Base-by-base conservation (phyloP, 2,888 invertebrate genomes). In the Autographa gamma region DNA sequence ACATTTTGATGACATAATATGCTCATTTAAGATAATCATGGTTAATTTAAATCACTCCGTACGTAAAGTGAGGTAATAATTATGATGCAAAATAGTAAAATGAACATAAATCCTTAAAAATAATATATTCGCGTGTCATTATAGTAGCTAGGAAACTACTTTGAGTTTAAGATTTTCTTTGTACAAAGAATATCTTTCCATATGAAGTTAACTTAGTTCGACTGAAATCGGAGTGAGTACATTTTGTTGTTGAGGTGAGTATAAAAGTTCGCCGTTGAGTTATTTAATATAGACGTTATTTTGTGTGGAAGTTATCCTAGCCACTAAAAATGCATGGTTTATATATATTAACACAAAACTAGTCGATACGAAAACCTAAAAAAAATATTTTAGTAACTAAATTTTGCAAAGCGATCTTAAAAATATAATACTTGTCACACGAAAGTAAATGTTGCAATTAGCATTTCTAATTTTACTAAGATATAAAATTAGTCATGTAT, bases 311-410 rank as follows among this genome's bases (percentile, higher is more conserved):
- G 19, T 19, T 56, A 25, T 13, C 25, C 54, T 25, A 56, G 19
- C 54, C 13, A 56, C 54, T 56, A 25, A 11, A 56, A 25, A 56
- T 56, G 19, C 54, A 56, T 25, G 71, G 74, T 74, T 81, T 54
- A 54, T 18, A 54, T 3, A 11, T 18, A 76, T 81, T 77, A 79
- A 82, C 76, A 77, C 73, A 74, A 82, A 80, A 79, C 83, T 88
- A 85, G 86, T 87, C 84, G 79, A 84, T 63, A 68, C 71, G 77
- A 79, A 81, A 85, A 83, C 73, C 66, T 64, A 76, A 76, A 77
- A 82, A 84, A 77, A 82, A 79, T 80, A 71, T 67, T 14, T 34
- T 19, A 48, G 9, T 59, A 70, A 60, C 61, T 61, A 75, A 64
- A 65, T 43, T 41, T 41, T 6, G 18, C 65, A 63, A 66, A 38